Percentiles rank a stretch among this genome's conserved stretches.
Conservation (phyloP, 2,797 vertebrate genomes). For the Takifugu rubripes region DNA sequence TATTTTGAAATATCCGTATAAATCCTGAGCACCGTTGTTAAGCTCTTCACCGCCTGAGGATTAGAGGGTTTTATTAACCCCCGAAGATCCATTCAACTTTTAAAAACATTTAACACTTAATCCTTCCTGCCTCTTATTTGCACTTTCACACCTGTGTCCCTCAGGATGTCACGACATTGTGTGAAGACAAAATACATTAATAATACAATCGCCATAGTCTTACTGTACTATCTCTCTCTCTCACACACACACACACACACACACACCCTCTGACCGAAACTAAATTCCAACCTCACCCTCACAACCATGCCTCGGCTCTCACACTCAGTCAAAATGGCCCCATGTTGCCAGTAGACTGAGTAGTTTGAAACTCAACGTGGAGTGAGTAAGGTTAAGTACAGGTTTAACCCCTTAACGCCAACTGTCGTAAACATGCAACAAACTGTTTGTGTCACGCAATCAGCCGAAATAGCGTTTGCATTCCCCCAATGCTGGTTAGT, state of each 20-base stretch:
- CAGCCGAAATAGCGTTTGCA: too few relatives aligned
- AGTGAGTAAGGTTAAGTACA: too few relatives aligned
- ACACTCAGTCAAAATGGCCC: neutral
- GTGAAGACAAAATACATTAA: neutral
- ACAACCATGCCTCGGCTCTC: neutral
- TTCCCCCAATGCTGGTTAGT: too few relatives aligned
- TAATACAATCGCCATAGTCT: neutral
- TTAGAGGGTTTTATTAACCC: constrained; percentile 57
- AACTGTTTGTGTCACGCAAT: too few relatives aligned
- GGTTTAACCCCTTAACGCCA: too few relatives aligned
- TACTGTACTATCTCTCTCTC: neutral
- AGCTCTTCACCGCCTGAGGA: constrained; percentile 59
- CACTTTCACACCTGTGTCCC: constrained; percentile 26
- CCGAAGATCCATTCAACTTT: constrained; percentile 34
- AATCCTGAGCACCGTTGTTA: constrained; percentile 46
- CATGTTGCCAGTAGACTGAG: too few relatives aligned
- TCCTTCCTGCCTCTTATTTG: constrained; percentile 22
- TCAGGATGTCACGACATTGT: constrained; percentile 17
- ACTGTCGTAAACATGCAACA: too few relatives aligned
- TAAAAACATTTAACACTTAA: constrained; percentile 39
- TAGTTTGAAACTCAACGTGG: too few relatives aligned
- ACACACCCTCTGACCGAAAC: neutral
- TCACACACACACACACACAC: constrained; percentile 4
- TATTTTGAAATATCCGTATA: constrained; percentile 58
- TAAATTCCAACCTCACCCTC: neutral